These are phyloP conservation scores for Plutella xylostella DNA, from an alignment of 2,888 invertebrate species.

Conservation along the genomic window DNA sequence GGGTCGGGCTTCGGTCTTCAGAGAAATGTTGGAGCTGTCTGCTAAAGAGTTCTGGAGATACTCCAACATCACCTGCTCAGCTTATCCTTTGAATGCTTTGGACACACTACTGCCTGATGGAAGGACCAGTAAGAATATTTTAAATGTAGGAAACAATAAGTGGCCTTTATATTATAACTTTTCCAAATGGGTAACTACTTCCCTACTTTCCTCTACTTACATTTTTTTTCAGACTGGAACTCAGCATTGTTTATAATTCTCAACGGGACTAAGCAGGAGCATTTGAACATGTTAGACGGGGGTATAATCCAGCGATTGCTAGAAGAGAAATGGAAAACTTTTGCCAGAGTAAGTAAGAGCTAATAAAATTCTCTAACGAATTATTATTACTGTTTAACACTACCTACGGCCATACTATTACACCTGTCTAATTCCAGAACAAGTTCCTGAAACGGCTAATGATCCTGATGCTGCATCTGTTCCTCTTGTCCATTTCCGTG, in stretches of 20 bases:
- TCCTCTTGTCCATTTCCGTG: slow-evolving; percentile 89
- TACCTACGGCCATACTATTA: not conserved
- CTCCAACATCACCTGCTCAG: slow-evolving; percentile 98
- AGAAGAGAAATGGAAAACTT: slow-evolving; percentile 99
- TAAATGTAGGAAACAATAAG: not conserved
- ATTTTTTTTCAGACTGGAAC: slow-evolving; percentile 88
- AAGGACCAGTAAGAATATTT: slow-evolving; percentile 81
- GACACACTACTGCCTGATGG: slow-evolving; percentile 97
- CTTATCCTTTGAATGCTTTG: slow-evolving; percentile 95
- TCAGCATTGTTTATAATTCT: slow-evolving; percentile 97
- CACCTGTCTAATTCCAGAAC: slow-evolving; percentile 66
- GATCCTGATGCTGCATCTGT: slow-evolving; percentile 87
- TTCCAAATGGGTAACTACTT: too few species aligned
- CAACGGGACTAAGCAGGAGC: slow-evolving; percentile 97
- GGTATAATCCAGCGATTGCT: slow-evolving; percentile 96
- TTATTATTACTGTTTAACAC: too few species aligned
- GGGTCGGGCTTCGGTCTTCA: slow-evolving; percentile 95
- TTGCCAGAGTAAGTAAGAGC: slow-evolving; percentile 80
- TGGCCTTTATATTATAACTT: too few species aligned
- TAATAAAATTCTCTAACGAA: too few species aligned
- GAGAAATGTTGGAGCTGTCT: slow-evolving; percentile 97
- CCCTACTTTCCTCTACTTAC: not conserved
- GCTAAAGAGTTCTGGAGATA: slow-evolving; percentile 98
- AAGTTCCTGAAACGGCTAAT: slow-evolving; percentile 93
- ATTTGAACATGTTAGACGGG: slow-evolving; percentile 98